These are phyloP conservation scores for Bicyclus anynana DNA, from an alignment of 1,140 invertebrate genomes.

Conservation along the genomic window DNA sequence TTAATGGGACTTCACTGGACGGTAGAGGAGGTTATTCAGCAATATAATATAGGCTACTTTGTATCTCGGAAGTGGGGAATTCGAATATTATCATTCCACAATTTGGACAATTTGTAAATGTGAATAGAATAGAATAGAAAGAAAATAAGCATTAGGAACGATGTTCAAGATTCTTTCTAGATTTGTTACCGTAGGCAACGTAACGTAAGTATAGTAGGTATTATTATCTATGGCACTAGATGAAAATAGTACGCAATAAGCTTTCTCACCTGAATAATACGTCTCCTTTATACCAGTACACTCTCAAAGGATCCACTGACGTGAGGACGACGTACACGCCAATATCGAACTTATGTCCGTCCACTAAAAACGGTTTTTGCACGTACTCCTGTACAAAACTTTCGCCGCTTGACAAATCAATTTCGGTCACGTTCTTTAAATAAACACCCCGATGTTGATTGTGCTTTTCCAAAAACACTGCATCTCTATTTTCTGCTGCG, in stretches of 20 bases:
- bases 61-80: no score
- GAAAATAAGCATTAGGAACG: no score
- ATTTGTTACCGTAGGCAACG: no score
- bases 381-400: conserved; percentile 96
- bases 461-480: conserved; percentile 93
- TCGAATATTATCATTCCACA: no score
- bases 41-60: no score
- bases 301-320: conserved; percentile 92
- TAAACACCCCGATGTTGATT: conserved; percentile 94
- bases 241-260: background rate
- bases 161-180: no score
- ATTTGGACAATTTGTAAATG: no score
- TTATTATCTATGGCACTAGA: no score
- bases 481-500: conserved; percentile 81
- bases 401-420: conserved; percentile 85
- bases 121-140: no score
- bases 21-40: no score
- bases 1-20: no score
- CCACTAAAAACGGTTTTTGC: conserved; percentile 88
- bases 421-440: conserved; percentile 83
- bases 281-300: conserved; percentile 94
- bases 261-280: conserved; percentile 85
- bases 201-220: no score
- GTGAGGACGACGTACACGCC: conserved; percentile 96
- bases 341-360: conserved; percentile 97